Evolutionary conservation across 2,113 vertebrate species (phyloP).

Genomic region (Neotragus moschatus): DNA sequence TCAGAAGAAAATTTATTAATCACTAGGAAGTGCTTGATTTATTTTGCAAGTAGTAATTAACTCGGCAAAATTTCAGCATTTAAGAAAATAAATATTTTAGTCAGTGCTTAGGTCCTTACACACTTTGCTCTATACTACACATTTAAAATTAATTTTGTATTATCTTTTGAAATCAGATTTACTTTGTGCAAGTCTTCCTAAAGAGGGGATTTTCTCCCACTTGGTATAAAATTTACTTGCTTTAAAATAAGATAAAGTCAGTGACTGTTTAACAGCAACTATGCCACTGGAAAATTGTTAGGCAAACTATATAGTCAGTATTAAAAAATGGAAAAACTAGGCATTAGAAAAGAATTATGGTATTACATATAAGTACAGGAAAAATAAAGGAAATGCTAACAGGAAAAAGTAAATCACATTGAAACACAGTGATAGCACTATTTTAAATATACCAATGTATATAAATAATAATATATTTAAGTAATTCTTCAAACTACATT

Average conservation of each 20-base stretch:
- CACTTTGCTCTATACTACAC: neutral
- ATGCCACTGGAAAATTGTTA: neutral
- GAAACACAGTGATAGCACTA: neutral
- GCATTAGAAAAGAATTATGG: neutral
- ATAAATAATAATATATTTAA: neutral
- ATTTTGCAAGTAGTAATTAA: neutral
- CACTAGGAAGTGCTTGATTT: neutral
- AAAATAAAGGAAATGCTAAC: neutral
- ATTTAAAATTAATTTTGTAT: neutral
- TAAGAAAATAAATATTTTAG: constrained; percentile 13
- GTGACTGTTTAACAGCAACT: neutral
- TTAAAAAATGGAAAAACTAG: neutral
- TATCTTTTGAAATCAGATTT: neutral
- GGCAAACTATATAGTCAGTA: neutral
- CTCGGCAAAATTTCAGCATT: neutral
- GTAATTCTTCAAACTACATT: neutral
- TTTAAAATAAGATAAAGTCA: constrained; percentile 1
- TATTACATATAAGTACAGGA: neutral
- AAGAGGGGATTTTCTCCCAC: neutral
- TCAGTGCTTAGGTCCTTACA: neutral
- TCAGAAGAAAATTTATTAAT: neutral
- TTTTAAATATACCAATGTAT: neutral
- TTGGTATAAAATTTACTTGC: neutral
- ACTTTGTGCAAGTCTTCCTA: neutral
- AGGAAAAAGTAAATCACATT: neutral